Evolutionary conservation across 2,113 vertebrate species (phyloP), one percentile per base, ranked within the genome.

Genomic region (Caretta caretta): DNA sequence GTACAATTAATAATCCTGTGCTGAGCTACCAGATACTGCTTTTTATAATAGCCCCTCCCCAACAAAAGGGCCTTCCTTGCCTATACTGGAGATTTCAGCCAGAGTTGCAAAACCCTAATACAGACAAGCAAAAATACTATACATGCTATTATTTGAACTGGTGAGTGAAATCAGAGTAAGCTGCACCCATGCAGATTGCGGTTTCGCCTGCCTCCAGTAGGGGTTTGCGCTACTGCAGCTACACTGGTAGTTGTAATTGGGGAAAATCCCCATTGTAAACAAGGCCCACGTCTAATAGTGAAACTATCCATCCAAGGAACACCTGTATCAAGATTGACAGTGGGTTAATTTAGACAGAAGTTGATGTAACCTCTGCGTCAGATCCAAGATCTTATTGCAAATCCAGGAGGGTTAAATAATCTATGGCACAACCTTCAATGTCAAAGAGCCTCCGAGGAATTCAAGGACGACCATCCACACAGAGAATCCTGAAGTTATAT

Each of bases 371-470:
- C 62, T 69, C 62, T 49, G 57, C 42, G 91, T 80, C 51, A 69
- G 49, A 83, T 75, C 46, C 27, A 48, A 83, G 65, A 29, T n/a
- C 84, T 27, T 75, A 92, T 0, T 69, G 2, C 75, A 51, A 90
- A 89, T 14, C 11, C 5, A 2, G 84, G n/a, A 16, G 54, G 79
- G 27, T 54, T 22, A 95, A 97, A 92, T 85, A 90, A 90, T 76
- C 12, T 29, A 31, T 27, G 69, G 5, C 62, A 56, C 0, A 1
- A 90, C 65, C 92, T 79, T 69, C 76, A 31, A 1, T 69, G 87
- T 87, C 48, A 57, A 42, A 5, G 92, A 93, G 90, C 53, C 51
- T 1, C 6, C 16, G n/a, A 86, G 27, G 69, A 93, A 93, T 57
- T 92, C 82, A n/a, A 80, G 65, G 35, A 25, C 49, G 17, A 7